These are phyloP conservation scores for Meandrusa payeni DNA, from an alignment of 2,888 invertebrate species.

Conservation along the genomic window DNA sequence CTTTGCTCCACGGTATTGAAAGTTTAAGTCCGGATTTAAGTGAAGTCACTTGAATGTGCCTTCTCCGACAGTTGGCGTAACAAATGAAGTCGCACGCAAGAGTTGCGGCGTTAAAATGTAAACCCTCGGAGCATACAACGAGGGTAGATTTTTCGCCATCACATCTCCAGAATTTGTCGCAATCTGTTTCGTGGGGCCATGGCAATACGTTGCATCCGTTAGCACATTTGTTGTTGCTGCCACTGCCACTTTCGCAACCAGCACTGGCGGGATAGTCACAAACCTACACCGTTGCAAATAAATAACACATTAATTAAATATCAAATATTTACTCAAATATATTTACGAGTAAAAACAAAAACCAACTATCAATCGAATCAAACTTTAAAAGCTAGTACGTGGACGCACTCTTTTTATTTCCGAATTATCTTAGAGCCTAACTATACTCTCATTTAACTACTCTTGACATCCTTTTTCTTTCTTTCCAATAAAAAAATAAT, in stretches of 20 bases:
- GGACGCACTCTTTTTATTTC: no score
- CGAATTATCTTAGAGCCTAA: no score
- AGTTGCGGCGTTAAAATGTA: constrained; percentile 55
- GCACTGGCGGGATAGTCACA: constrained; percentile 35
- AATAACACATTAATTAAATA: no score
- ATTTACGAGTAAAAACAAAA: no score
- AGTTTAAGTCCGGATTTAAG: constrained; percentile 43
- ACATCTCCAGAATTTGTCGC: constrained; percentile 52
- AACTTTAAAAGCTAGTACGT: no score
- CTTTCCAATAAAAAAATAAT: no score
- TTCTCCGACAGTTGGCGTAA: constrained; percentile 49
- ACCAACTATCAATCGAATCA: no score
- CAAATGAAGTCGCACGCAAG: constrained; percentile 58
- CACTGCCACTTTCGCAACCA: constrained; percentile 18
- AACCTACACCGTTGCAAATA: no score
- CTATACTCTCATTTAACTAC: no score
- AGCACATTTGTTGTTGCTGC: constrained; percentile 42
- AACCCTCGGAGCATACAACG: constrained; percentile 53
- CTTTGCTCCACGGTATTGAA: constrained; percentile 50
- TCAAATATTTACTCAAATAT: no score
- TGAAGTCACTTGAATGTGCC: constrained; percentile 37
- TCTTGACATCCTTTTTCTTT: no score
- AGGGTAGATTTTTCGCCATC: constrained; percentile 34
- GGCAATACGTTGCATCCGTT: constrained; percentile 32
- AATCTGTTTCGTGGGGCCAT: constrained; percentile 47